Evolutionary conservation across 2,888 invertebrate species (phyloP).

Genomic region (Dasypolia templi): DNA sequence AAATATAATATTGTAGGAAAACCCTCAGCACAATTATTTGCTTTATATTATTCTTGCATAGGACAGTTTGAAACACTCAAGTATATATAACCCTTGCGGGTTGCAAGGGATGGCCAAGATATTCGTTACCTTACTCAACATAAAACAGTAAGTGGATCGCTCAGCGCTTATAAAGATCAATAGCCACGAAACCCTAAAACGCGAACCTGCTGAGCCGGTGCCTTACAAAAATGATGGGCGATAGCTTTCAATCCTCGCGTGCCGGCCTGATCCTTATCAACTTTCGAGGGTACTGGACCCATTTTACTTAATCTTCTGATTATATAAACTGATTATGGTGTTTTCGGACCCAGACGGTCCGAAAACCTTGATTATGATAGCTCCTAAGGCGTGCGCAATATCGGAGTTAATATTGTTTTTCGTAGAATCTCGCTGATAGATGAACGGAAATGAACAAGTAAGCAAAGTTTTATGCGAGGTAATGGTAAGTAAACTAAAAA

Average conservation of each 20-base stretch:
- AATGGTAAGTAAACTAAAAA: neutral
- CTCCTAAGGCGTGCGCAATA: constrained; percentile 27
- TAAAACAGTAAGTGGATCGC: constrained; percentile 51
- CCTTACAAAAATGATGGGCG: constrained; percentile 51
- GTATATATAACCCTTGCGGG: neutral
- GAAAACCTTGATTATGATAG: constrained; percentile 64
- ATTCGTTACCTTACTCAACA: constrained; percentile 35
- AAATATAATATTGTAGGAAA: neutral
- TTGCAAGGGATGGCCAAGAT: constrained; percentile 16
- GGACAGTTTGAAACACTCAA: constrained; percentile 4
- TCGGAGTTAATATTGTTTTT: constrained; percentile 29
- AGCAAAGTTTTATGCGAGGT: constrained; percentile 1
- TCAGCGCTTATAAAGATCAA: constrained; percentile 44
- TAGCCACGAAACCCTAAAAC: constrained; percentile 35
- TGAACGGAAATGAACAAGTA: constrained; percentile 28
- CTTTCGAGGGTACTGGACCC: constrained; percentile 55
- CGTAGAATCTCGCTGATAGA: constrained; percentile 19
- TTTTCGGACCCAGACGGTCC: constrained; percentile 26
- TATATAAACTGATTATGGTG: constrained; percentile 56
- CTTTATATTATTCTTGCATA: too few relatives aligned
- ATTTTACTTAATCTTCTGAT: constrained; percentile 67
- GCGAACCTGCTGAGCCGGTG: constrained; percentile 47
- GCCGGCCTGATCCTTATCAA: constrained; percentile 57
- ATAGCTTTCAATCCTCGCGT: constrained; percentile 57
- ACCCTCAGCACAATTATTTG: too few relatives aligned